These are phyloP conservation scores for Lepidothrix coronata DNA, from an alignment of 2,113 vertebrate species.

Conservation along the genomic window DNA sequence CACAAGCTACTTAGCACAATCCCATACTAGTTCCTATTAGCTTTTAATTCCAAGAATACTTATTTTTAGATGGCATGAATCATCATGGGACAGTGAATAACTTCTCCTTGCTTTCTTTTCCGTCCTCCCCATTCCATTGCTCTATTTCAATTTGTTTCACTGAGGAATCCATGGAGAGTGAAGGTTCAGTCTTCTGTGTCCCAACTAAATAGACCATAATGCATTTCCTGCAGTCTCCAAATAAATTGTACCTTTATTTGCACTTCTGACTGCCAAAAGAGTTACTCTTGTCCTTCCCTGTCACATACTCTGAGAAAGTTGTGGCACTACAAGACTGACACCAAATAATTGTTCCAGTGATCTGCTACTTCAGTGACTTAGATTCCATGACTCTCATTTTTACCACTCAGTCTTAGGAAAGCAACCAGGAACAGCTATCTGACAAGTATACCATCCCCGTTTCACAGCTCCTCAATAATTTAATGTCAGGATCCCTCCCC, in stretches of 20 bases:
- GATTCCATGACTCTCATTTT: not conserved
- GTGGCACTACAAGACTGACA: not conserved
- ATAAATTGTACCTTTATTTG: not conserved
- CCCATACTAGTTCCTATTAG: not conserved
- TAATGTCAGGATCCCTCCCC: not conserved
- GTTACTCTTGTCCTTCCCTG: not conserved
- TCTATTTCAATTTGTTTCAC: not conserved
- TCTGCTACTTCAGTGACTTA: not conserved
- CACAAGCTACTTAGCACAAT: not conserved
- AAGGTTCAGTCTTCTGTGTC: not conserved
- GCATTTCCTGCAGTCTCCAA: not conserved
- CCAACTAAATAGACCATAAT: not conserved
- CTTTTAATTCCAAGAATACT: not conserved
- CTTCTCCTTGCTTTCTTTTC: not conserved
- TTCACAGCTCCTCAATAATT: not conserved
- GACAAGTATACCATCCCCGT: not conserved
- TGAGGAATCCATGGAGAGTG: not conserved
- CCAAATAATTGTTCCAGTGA: not conserved
- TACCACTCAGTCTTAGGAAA: not conserved
- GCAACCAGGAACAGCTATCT: not conserved
- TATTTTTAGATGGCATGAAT: not conserved
- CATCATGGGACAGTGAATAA: not conserved
- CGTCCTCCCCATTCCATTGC: not conserved
- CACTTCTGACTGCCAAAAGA: not conserved
- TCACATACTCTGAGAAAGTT: not conserved